These are phyloP conservation scores for Cisticola juncidis DNA, from an alignment of 2,113 vertebrate species.

Conservation along the genomic window DNA sequence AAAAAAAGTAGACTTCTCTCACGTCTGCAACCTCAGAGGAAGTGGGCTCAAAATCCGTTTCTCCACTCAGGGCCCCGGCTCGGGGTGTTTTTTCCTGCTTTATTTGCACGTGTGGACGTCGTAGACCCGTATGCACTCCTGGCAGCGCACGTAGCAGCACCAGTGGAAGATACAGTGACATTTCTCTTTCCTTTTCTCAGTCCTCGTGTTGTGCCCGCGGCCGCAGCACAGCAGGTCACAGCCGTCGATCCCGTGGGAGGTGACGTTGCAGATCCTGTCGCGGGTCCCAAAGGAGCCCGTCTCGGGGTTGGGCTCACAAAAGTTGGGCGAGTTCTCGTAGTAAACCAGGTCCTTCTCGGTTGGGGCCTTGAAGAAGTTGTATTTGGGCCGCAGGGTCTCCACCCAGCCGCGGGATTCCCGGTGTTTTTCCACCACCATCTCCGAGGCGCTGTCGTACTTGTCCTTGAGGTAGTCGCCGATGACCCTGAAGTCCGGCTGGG, in stretches of 20 bases:
- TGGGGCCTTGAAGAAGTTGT: slow-evolving; percentile 81
- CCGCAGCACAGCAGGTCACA: slow-evolving; percentile 84
- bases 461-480: slow-evolving; percentile 84
- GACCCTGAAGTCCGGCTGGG: slow-evolving; percentile 82
- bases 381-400: slow-evolving; percentile 81
- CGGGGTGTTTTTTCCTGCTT: background rate
- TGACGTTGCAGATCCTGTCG: slow-evolving; percentile 81
- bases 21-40: slow-evolving; percentile 39
- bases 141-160: slow-evolving; percentile 86
- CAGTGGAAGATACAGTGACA: slow-evolving; percentile 85
- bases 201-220: slow-evolving; percentile 80
- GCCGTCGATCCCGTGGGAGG: slow-evolving; percentile 81
- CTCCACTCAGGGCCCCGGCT: background rate
- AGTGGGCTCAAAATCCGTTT: slow-evolving; percentile 35
- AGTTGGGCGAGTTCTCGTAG: slow-evolving; percentile 83
- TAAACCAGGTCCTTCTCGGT: slow-evolving; percentile 83
- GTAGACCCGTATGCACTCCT: slow-evolving; percentile 81
- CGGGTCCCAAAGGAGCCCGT: slow-evolving; percentile 83
- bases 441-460: slow-evolving; percentile 84
- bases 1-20: slow-evolving; percentile 49
- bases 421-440: slow-evolving; percentile 85
- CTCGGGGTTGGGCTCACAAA: slow-evolving; percentile 81
- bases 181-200: slow-evolving; percentile 80
- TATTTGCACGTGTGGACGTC: slow-evolving; percentile 86
- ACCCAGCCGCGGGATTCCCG: slow-evolving; percentile 84